These are phyloP conservation scores for Salpingus planirostris DNA, from an alignment of 2,888 invertebrate genomes.

Conservation along the genomic window DNA sequence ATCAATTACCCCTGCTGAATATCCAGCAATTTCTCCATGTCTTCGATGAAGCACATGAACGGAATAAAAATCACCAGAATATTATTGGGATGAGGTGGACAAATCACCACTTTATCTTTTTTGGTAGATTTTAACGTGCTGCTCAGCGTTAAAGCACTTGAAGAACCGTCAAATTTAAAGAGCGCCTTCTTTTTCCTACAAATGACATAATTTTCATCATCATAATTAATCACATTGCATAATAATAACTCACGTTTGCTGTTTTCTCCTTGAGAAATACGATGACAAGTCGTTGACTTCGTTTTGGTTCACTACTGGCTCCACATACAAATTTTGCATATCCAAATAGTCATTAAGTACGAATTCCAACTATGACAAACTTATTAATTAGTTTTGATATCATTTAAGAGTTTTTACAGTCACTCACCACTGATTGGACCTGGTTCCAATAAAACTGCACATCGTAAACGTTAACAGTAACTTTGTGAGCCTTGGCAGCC, in stretches of 20 bases:
- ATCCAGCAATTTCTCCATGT: slow-evolving; percentile 60
- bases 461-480: slow-evolving; percentile 53
- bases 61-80: slow-evolving; percentile 74
- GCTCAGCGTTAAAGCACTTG: slow-evolving; percentile 37
- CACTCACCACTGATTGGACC: slow-evolving; percentile 75
- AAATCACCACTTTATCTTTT: slow-evolving; percentile 59
- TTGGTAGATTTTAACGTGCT: slow-evolving; percentile 30
- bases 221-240: slow-evolving; percentile 3
- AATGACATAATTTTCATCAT: too few species aligned
- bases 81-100: slow-evolving; percentile 64
- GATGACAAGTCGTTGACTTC: slow-evolving; percentile 47
- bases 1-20: slow-evolving; percentile 49
- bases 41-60: slow-evolving; percentile 71
- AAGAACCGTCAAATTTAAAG: slow-evolving; percentile 63
- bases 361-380: slow-evolving; percentile 60
- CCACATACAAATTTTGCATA: slow-evolving; percentile 67
- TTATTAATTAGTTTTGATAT: slow-evolving; percentile 5
- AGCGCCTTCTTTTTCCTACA: slow-evolving; percentile 49
- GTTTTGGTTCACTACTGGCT: slow-evolving; percentile 43
- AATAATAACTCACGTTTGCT: slow-evolving; percentile 33
- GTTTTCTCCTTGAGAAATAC: slow-evolving; percentile 46
- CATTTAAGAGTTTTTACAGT: not conserved
- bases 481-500: slow-evolving; percentile 50
- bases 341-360: slow-evolving; percentile 81
- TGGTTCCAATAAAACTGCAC: slow-evolving; percentile 81